A percentile compares a stretch with the other conserved stretches of the same genome.
Evolutionary conservation across 2,888 invertebrate species (phyloP).

Genomic region (Linnaemya vulpina): DNA sequence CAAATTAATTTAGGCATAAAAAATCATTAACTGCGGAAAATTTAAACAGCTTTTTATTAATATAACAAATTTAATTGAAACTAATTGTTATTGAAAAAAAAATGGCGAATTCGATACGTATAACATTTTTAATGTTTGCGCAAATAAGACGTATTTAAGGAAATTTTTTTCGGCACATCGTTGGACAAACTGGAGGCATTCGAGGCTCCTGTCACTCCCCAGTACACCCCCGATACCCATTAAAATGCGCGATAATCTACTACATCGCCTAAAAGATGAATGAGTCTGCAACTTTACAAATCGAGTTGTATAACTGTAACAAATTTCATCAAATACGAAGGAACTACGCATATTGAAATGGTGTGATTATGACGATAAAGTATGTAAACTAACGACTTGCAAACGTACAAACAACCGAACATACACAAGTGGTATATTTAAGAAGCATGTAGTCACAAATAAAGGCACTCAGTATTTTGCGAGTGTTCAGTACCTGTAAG

Average conservation of each 20-base stretch:
- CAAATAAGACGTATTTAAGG: too few species aligned
- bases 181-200: neutral
- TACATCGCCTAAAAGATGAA: slow-evolving; percentile 23
- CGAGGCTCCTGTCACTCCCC: neutral
- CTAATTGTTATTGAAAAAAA: too few species aligned
- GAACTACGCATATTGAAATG: slow-evolving; percentile 56
- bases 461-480: slow-evolving; percentile 10
- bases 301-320: slow-evolving; percentile 59
- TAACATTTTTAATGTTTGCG: too few species aligned
- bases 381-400: slow-evolving; percentile 45
- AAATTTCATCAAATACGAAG: slow-evolving; percentile 52
- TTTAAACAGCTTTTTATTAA: too few species aligned
- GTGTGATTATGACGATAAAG: slow-evolving; percentile 65
- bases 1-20: too few species aligned
- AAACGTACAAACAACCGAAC: neutral
- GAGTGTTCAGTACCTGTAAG: slow-evolving; percentile 9
- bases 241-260: slow-evolving; percentile 34
- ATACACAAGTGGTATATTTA: too few species aligned
- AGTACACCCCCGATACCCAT: neutral
- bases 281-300: slow-evolving; percentile 51
- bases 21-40: too few species aligned
- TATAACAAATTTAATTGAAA: too few species aligned
- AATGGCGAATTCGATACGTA: too few species aligned
- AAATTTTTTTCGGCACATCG: too few species aligned
- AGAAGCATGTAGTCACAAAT: slow-evolving; percentile 12